Conservation (phyloP, 1,140 invertebrate species). For the Cydia splendana region DNA sequence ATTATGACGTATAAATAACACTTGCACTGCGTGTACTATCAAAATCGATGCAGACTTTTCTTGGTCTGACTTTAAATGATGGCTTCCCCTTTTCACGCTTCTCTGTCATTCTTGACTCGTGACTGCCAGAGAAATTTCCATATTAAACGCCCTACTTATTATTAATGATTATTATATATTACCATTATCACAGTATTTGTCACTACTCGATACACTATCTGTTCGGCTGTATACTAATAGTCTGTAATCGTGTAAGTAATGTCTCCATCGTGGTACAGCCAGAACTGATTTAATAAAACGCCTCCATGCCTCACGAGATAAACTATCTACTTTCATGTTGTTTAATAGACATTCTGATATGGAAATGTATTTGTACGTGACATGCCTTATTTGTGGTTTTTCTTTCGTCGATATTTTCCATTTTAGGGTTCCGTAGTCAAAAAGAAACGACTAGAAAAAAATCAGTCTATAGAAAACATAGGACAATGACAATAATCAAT, state of each 20-base stretch:
- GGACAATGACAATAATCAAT: too few species aligned
- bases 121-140: background rate
- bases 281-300: conserved; percentile 13
- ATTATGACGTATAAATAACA: too few species aligned
- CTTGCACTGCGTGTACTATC: too few species aligned
- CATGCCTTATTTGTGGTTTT: background rate
- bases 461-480: too few species aligned
- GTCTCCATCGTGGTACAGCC: conserved; percentile 17
- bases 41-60: too few species aligned
- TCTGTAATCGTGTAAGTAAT: conserved; percentile 9
- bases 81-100: too few species aligned
- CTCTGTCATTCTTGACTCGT: too few species aligned
- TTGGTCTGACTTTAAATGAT: too few species aligned
- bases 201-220: background rate
- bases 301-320: conserved; percentile 19
- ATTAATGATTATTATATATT: conserved; percentile 8
- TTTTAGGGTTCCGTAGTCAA: background rate
- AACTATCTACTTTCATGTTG: conserved; percentile 1
- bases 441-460: too few species aligned
- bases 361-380: background rate
- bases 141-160: background rate
- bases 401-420: background rate
- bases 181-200: conserved; percentile 2
- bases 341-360: conserved; percentile 7
- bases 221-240: background rate